phyloP scores from a whole-genome alignment of 1,140 invertebrate genomes.

The Carposina sasakii region DNA sequence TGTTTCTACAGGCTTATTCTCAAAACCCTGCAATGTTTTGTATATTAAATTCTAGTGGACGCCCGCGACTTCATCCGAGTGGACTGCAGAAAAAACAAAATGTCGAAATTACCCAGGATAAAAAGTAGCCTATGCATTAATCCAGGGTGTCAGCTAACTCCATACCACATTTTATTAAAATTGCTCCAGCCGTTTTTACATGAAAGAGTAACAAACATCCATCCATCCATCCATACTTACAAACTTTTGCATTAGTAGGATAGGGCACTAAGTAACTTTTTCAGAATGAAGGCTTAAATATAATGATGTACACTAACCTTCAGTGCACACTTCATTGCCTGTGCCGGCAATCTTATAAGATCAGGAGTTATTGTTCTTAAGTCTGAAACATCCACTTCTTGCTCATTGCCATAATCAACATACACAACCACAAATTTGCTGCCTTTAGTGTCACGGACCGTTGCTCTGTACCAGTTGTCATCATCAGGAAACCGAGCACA shows the following conservation, averaged over 20 bases:
- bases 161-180: no score
- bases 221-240: no score
- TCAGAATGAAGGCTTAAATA: no score
- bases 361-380: slow-evolving; percentile 78
- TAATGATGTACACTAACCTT: slow-evolving; percentile 40
- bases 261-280: no score
- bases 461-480: slow-evolving; percentile 81
- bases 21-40: slow-evolving; percentile 51
- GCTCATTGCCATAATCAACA: slow-evolving; percentile 88
- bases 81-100: no score
- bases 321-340: slow-evolving; percentile 84
- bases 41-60: no score
- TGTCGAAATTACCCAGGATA: no score
- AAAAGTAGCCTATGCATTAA: not conserved
- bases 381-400: slow-evolving; percentile 72
- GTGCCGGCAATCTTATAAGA: slow-evolving; percentile 77
- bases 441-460: slow-evolving; percentile 68
- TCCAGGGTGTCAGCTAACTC: no score
- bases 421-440: slow-evolving; percentile 75
- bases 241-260: no score
- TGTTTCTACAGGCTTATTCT: slow-evolving; percentile 55
- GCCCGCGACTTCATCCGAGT: no score
- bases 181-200: no score
- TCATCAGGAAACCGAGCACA: slow-evolving; percentile 82
- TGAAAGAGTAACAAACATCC: no score